A percentile compares a stretch with the other conserved stretches of the same genome.
Conservation (phyloP, 2,113 vertebrate genomes). For the Chaetura pelagica region DNA sequence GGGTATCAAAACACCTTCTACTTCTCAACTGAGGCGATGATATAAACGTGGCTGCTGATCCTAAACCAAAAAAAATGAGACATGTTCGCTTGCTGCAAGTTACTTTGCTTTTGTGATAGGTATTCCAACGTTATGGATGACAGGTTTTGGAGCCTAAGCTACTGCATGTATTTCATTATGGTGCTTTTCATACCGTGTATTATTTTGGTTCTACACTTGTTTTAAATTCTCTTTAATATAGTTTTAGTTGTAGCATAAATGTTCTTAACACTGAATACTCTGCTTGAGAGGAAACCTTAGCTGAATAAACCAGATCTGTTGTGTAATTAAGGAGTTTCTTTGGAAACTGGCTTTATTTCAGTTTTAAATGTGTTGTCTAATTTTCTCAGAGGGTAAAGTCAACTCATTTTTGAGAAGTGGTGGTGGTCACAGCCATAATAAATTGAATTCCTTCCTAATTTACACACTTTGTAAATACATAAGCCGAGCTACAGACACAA, state of each 20-base stretch:
- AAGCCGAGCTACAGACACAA: background rate
- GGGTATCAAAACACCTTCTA: background rate
- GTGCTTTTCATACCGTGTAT: background rate
- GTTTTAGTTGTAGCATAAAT: background rate
- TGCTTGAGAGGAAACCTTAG: background rate
- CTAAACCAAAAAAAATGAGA: background rate
- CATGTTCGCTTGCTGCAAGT: background rate
- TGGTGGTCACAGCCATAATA: background rate
- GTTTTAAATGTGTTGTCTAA: background rate
- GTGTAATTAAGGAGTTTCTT: slow-evolving; percentile 29
- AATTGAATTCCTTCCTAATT: background rate
- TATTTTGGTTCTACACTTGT: background rate
- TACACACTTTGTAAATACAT: background rate
- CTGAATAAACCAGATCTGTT: background rate
- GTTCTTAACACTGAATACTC: background rate
- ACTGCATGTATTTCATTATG: background rate
- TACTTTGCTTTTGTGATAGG: background rate
- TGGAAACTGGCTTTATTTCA: slow-evolving; percentile 13
- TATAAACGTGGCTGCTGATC: background rate
- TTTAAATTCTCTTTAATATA: slow-evolving; percentile 3
- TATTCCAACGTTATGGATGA: background rate
- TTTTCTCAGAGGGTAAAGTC: slow-evolving; percentile 32
- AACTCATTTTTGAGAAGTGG: slow-evolving; percentile 1
- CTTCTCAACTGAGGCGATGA: background rate
- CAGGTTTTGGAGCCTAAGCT: background rate